A percentile compares a stretch with the other conserved stretches of the same genome.
Evolutionary conservation across 2,113 vertebrate genomes (phyloP).

Genomic region (Thryonomys swinderianus): DNA sequence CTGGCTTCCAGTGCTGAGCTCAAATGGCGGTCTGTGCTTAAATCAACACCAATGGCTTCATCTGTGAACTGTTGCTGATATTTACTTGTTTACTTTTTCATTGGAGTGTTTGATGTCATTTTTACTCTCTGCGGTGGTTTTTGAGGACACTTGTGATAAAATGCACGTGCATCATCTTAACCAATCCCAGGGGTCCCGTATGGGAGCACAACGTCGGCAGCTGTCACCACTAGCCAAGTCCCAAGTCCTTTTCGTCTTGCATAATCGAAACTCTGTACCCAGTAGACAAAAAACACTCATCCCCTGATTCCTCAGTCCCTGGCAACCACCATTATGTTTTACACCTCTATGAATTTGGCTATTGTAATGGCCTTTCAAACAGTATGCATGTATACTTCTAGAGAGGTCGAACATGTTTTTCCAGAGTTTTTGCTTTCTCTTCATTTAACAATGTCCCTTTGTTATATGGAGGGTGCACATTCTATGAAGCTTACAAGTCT

Average conservation of each 20-base stretch:
- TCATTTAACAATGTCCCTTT: not conserved
- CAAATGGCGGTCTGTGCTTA: not conserved
- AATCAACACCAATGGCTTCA: not conserved
- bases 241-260: not conserved
- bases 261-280: not conserved
- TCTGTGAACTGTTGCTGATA: not conserved
- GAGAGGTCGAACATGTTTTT: not conserved
- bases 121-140: constrained; percentile 2
- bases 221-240: not conserved
- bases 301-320: not conserved
- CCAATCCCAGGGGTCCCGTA: not conserved
- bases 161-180: not conserved
- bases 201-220: not conserved
- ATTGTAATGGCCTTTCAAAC: not conserved
- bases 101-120: not conserved
- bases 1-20: not conserved
- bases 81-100: not conserved
- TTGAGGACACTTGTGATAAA: not conserved
- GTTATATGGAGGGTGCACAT: not conserved
- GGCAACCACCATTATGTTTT: not conserved
- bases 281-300: not conserved
- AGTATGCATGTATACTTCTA: not conserved
- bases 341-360: not conserved
- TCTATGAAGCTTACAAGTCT: constrained; percentile 3
- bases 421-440: constrained; percentile 34